These are phyloP conservation scores for Pterostichus niger DNA, from an alignment of 2,888 invertebrate species.

Conservation along the genomic window DNA sequence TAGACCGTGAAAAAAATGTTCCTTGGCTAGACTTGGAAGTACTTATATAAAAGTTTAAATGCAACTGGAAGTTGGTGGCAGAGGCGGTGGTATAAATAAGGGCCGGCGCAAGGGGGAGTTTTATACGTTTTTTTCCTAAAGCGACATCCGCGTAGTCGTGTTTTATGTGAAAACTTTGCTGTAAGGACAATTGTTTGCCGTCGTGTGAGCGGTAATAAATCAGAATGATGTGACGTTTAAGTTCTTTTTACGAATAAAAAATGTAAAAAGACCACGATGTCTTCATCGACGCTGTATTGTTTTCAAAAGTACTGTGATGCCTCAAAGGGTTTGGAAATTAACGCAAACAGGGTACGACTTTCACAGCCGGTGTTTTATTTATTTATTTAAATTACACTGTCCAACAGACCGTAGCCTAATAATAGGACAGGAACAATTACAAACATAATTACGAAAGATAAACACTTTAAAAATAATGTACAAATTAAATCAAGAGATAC, in stretches of 20 bases:
- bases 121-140: conserved; percentile 41
- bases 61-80: conserved; percentile 44
- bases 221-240: conserved; percentile 54
- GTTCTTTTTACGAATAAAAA: conserved; percentile 48
- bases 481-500: too few species aligned
- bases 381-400: too few species aligned
- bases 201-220: conserved; percentile 46
- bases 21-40: conserved; percentile 10
- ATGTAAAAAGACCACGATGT: conserved; percentile 37
- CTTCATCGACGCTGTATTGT: conserved; percentile 51
- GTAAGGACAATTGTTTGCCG: conserved; percentile 54
- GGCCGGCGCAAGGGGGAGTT: conserved; percentile 27
- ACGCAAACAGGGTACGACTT: too few species aligned
- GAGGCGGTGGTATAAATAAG: conserved; percentile 38
- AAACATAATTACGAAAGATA: too few species aligned
- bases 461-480: too few species aligned
- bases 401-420: too few species aligned
- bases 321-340: not conserved
- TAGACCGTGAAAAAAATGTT: conserved; percentile 22
- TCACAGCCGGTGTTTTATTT: too few species aligned
- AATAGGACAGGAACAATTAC: too few species aligned
- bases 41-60: conserved; percentile 42
- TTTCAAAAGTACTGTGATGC: conserved; percentile 9
- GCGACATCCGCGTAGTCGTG: conserved; percentile 45
- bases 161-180: conserved; percentile 60